Evolutionary conservation across 2,797 vertebrate genomes (phyloP), one percentile per base, ranked within the genome.

Genomic region (Etheostoma nigrum): DNA sequence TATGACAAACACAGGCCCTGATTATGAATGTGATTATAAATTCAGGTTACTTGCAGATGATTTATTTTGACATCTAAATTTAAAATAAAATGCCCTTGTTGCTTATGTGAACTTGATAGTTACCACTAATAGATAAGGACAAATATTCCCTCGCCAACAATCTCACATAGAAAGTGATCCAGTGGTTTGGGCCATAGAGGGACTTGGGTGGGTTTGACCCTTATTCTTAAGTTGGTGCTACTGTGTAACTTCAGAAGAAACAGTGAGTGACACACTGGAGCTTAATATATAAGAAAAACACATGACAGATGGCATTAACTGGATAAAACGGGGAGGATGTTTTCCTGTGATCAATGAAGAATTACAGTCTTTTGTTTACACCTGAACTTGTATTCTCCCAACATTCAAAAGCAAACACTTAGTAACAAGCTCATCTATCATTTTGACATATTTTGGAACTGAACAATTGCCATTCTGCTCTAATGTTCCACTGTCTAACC

Each of bases 361-460:
- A 81, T 74, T 63, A 36, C 53, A 14, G 45, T 59, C 63, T 72
- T 51, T 74, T 81, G 25, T 82, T 81, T 64, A 68, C 30, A 69
- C 42, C 59, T 82, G 51, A 83, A 79, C 60, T 57, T 72, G 54
- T 80, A 52, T 73, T 77, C 33, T 73, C 48, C 33, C 18, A 49
- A 63, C 74, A 60, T 42, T 80, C 77, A 84, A 85, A 74, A 81
- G 60, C 57, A 65, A 74, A 72, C 72, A 75, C 83, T 74, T 68
- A 59, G 45, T 16, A n/a, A 21, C 58, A 52, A 76, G 76, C 74
- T 78, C 88, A 91, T 93, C 88, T 73, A 88, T 94, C 93, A 93
- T 86, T 59, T 55, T 90, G 92, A 91, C 91, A 88, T 90, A 88
- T 91, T 92, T 91, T 89, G 81, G 44, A 87, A 54, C n/a, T 4